Percentiles rank a stretch among this genome's conserved stretches.
Evolutionary conservation across 2,888 invertebrate genomes (phyloP).

Genomic region (Ectemnius lituratus): DNA sequence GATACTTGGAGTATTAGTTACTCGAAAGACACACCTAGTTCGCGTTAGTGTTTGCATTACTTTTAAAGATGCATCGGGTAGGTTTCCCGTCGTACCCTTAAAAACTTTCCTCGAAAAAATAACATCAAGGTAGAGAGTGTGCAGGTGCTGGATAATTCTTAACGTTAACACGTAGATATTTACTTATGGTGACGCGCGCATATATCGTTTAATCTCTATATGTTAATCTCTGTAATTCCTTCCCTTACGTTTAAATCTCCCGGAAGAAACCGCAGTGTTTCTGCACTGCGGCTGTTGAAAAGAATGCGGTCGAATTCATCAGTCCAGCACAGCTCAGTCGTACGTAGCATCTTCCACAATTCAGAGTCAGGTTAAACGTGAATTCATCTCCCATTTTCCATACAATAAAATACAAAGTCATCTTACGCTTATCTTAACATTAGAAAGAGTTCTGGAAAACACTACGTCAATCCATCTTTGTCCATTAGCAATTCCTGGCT

Average conservation of each 20-base stretch:
- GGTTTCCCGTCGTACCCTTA: conserved; percentile 17
- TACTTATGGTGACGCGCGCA: conserved; percentile 26
- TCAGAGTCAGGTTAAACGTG: too few species aligned
- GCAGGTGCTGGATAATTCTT: conserved; percentile 60
- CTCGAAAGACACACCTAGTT: conserved; percentile 65
- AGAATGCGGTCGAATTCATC: neutral
- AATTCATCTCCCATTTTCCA: neutral
- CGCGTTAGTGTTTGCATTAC: conserved; percentile 49
- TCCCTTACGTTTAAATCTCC: neutral
- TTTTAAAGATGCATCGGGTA: conserved; percentile 51
- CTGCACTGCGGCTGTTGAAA: neutral
- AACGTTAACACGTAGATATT: conserved; percentile 48
- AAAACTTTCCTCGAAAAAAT: conserved; percentile 45
- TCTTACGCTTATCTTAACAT: too few species aligned
- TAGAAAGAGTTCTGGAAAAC: neutral
- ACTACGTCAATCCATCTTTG: conserved; percentile 1
- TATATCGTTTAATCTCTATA: neutral
- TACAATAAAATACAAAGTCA: conserved; percentile 1
- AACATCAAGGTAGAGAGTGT: conserved; percentile 50
- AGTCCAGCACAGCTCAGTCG: too few species aligned
- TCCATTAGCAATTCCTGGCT: neutral
- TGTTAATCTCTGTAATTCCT: neutral
- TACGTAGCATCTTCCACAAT: too few species aligned
- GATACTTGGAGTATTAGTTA: conserved; percentile 64
- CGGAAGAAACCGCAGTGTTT: conserved; percentile 3